phyloP scores from a whole-genome alignment of 2,113 vertebrate species.

The Anthoscopus minutus region DNA sequence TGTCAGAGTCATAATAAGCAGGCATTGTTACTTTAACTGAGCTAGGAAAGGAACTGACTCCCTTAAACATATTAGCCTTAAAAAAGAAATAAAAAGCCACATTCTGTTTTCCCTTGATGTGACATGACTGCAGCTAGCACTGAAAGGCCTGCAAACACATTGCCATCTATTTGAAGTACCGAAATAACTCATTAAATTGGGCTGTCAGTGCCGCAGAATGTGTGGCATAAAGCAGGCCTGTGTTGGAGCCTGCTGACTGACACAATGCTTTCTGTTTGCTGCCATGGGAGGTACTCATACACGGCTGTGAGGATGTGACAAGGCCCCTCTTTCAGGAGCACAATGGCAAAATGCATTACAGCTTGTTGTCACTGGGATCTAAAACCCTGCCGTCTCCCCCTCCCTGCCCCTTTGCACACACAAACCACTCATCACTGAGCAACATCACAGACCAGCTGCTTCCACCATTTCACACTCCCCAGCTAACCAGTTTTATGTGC shows the following conservation, averaged over 20 bases:
- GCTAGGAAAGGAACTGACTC: not conserved
- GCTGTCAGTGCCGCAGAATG: not conserved
- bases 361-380: not conserved
- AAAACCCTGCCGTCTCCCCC: not conserved
- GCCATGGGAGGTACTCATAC: not conserved
- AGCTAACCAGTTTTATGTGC: not conserved
- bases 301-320: not conserved
- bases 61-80: not conserved
- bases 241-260: not conserved
- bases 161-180: slow-evolving; percentile 4
- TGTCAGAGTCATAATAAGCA: not conserved
- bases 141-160: not conserved
- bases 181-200: not conserved
- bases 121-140: not conserved
- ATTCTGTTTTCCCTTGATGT: not conserved
- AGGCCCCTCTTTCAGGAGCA: slow-evolving; percentile 9
- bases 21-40: not conserved
- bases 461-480: not conserved
- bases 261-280: slow-evolving; percentile 28
- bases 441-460: not conserved
- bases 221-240: not conserved
- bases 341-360: slow-evolving; percentile 20
- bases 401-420: not conserved
- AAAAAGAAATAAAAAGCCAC: not conserved
- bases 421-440: not conserved